A percentile compares a stretch with the other conserved stretches of the same genome.
Conservation (phyloP, 2,888 invertebrate species). For the Drosophila peninsularis region DNA sequence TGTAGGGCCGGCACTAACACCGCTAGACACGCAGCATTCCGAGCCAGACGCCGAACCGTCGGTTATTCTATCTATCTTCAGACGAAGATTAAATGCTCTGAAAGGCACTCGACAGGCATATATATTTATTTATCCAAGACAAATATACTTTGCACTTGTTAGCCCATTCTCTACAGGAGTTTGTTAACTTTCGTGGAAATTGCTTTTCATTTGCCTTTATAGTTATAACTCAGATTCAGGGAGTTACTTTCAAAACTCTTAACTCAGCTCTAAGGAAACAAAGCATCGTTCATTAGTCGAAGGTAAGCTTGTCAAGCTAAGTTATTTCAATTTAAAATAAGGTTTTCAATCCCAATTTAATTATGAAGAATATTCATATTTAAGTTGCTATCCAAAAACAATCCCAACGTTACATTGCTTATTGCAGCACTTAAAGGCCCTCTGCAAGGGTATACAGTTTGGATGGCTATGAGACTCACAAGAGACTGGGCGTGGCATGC, state of each 20-base stretch:
- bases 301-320: not conserved
- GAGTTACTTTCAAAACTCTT: too few relatives aligned
- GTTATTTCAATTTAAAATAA: not conserved
- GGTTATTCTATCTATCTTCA: not conserved
- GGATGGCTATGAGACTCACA: conserved; percentile 9
- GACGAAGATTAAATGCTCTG: conserved; percentile 20
- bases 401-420: not conserved
- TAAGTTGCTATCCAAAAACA: not conserved
- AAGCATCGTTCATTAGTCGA: not conserved
- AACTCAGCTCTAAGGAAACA: not conserved
- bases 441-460: conserved; percentile 19
- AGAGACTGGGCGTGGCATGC: conserved; percentile 16
- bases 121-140: not conserved
- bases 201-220: too few relatives aligned
- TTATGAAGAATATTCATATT: not conserved
- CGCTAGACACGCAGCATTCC: conserved; percentile 53
- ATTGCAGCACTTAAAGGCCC: not conserved
- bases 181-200: too few relatives aligned
- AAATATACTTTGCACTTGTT: not conserved
- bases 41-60: conserved; percentile 3
- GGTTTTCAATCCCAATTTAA: not conserved
- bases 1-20: conserved; percentile 38
- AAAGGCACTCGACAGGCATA: not conserved
- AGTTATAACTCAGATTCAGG: too few relatives aligned
- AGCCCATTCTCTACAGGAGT: not conserved